phyloP scores from a whole-genome alignment of 2,113 vertebrate genomes.

The Microtus ochrogaster region DNA sequence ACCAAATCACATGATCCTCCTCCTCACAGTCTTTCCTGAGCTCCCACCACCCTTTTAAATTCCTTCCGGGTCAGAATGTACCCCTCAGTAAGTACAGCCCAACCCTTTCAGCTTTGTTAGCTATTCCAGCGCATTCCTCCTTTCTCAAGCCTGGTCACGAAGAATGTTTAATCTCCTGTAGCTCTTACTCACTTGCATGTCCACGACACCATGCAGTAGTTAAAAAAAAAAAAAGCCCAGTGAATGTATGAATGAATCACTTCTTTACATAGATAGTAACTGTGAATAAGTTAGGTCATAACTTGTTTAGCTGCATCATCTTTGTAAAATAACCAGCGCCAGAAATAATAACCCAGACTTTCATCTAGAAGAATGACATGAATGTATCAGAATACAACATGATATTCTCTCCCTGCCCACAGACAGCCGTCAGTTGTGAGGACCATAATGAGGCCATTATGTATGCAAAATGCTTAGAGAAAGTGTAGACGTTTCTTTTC shows the following conservation, averaged over 20 bases:
- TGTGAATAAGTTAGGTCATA: conserved; percentile 33
- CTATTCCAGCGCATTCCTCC: not conserved
- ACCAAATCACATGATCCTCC: conserved; percentile 30
- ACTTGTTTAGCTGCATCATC: conserved; percentile 17
- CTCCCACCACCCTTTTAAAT: not conserved
- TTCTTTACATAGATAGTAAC: conserved; percentile 58
- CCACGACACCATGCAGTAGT: not conserved
- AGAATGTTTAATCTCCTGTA: not conserved
- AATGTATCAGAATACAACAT: conserved; percentile 30
- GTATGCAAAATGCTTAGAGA: conserved; percentile 78
- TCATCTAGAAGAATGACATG: not conserved
- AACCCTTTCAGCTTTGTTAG: not conserved
- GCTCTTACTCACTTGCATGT: conserved; percentile 39
- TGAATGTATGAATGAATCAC: conserved; percentile 69
- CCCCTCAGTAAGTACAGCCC: not conserved
- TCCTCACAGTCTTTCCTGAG: conserved; percentile 19
- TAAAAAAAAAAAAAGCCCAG: conserved; percentile 12
- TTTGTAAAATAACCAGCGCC: conserved; percentile 61
- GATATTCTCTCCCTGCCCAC: not conserved
- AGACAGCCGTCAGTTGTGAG: conserved; percentile 52
- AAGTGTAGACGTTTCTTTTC: conserved; percentile 57
- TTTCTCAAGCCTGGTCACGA: not conserved
- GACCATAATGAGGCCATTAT: conserved; percentile 59
- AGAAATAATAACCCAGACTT: conserved; percentile 53
- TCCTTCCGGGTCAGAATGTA: not conserved